phyloP scores from a whole-genome alignment of 2,888 invertebrate species.

The Melanchra persicariae region DNA sequence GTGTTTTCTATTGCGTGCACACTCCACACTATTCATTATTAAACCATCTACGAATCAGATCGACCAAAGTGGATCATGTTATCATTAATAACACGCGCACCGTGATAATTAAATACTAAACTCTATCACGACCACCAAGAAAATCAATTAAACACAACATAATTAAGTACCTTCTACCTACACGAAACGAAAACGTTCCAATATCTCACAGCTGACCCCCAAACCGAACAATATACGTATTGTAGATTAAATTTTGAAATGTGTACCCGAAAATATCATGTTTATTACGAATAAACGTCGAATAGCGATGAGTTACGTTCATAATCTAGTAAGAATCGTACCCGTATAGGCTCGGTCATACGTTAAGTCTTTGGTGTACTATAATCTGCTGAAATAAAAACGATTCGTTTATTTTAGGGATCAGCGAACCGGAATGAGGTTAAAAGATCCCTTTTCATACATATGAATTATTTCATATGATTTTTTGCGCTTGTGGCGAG shows the following conservation, averaged over 20 bases:
- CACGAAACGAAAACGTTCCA: conserved; percentile 35
- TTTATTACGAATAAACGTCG: conserved; percentile 84
- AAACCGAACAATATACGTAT: conserved; percentile 61
- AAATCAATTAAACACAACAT: conserved; percentile 51
- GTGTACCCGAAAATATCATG: conserved; percentile 81
- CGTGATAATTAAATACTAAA: conserved; percentile 41
- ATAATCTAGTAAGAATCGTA: conserved; percentile 79
- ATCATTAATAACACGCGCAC: conserved; percentile 34
- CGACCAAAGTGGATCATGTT: conserved; percentile 21
- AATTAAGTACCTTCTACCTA: conserved; percentile 18
- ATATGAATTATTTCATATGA: conserved; percentile 28
- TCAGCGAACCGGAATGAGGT: conserved; percentile 66
- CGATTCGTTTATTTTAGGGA: conserved; percentile 74
- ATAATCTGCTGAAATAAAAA: conserved; percentile 85
- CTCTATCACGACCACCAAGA: conserved; percentile 48
- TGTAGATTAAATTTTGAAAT: conserved; percentile 71
- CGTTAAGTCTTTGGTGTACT: conserved; percentile 85
- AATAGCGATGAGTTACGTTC: conserved; percentile 76
- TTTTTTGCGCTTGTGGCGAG: conserved; percentile 31
- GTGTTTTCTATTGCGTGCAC: conserved; percentile 2
- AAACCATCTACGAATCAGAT: conserved; percentile 32
- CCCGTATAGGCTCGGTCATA: conserved; percentile 75
- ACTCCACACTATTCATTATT: conserved; percentile 21
- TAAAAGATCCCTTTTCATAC: conserved; percentile 45
- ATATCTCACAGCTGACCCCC: conserved; percentile 57